phyloP scores from a whole-genome alignment of 2,113 vertebrate genomes.

The Ictidomys tridecemlineatus region DNA sequence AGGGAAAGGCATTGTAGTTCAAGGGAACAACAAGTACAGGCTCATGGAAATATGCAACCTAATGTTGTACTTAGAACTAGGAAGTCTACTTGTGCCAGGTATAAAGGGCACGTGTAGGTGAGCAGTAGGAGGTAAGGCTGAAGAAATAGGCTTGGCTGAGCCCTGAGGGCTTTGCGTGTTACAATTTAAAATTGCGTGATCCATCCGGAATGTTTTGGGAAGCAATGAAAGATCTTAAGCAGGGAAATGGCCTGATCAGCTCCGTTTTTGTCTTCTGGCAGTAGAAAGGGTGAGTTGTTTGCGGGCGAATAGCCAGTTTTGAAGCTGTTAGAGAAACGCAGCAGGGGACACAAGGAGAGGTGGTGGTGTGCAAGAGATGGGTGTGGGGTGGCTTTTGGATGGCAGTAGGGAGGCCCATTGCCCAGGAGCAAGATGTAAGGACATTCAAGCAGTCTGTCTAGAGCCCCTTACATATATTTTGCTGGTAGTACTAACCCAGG shows the following conservation, averaged over 20 bases:
- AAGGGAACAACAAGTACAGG: not conserved
- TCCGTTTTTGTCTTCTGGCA: slow-evolving; percentile 16
- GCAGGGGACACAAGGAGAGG: not conserved
- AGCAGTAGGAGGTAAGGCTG: slow-evolving; percentile 31
- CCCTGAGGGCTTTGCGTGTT: not conserved
- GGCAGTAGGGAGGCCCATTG: not conserved
- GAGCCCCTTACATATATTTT: not conserved
- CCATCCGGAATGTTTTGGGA: not conserved
- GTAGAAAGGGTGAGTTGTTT: not conserved
- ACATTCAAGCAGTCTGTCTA: not conserved
- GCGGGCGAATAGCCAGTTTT: not conserved
- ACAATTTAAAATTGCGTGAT: not conserved
- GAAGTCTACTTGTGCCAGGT: not conserved
- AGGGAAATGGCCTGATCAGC: not conserved
- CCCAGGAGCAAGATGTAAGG: not conserved
- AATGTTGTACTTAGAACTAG: not conserved
- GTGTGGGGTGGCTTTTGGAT: too few relatives aligned
- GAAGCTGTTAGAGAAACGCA: not conserved
- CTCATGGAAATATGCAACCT: not conserved
- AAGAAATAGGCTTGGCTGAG: not conserved
- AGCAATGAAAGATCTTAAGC: not conserved
- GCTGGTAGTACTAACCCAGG: not conserved
- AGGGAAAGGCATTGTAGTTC: not conserved
- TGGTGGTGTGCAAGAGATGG: not conserved
- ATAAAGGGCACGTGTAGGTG: not conserved